Conservation (phyloP, 1,140 invertebrate species). For the Nomia melanderi region DNA sequence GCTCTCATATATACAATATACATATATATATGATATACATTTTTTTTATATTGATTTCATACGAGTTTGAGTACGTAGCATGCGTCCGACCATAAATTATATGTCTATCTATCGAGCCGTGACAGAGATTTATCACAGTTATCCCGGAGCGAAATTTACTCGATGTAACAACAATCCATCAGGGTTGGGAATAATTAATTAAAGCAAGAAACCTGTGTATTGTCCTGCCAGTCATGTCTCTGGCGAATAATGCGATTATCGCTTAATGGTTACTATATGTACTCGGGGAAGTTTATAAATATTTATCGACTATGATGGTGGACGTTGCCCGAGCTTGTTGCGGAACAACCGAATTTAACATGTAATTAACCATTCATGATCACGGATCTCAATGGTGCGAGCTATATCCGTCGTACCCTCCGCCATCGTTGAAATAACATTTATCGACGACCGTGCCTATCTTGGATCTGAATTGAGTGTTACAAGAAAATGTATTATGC, state of each 20-base stretch:
- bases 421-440: no score
- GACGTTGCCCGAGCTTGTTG: neutral
- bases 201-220: constrained; percentile 27
- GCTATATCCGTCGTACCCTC: no score
- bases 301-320: neutral
- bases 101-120: constrained; percentile 29
- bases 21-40: no score
- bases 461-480: no score
- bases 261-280: constrained; percentile 14
- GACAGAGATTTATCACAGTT: constrained; percentile 47
- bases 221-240: neutral
- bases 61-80: constrained; percentile 1
- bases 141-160: constrained; percentile 32
- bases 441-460: no score
- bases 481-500: no score
- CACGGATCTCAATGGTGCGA: neutral
- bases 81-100: constrained; percentile 36
- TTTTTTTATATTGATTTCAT: constrained; percentile 29
- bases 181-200: constrained; percentile 33
- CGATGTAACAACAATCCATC: constrained; percentile 36
- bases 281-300: constrained; percentile 31
- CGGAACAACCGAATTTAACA: neutral
- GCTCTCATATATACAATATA: neutral
- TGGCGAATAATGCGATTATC: constrained; percentile 27
- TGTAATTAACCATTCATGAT: constrained; percentile 33